Base-by-base conservation (phyloP, 1,140 invertebrate species). In the Ceratina japonica region DNA sequence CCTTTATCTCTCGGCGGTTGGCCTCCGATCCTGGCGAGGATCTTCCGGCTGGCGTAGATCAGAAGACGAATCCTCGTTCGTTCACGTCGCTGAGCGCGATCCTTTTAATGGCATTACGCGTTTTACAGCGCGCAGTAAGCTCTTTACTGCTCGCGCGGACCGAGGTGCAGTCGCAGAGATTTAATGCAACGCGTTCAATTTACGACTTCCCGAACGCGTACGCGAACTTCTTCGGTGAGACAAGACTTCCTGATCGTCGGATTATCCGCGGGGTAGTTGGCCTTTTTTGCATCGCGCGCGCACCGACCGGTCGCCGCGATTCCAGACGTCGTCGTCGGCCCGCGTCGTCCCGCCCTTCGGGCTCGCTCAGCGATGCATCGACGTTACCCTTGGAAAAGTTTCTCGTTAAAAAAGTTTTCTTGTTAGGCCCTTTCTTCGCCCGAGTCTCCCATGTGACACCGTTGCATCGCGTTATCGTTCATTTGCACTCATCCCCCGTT, bases 31-130 rank as follows among this genome's bases (percentile, higher is more conserved):
- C 37, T 44, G 37, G 37, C 37, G 37, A 7, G 37, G 37, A 44
- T 44, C 37, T 44, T 44, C 37, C 37, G 37, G 37, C 37, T 44
- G 37, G 37, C 5, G 49, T 13, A 22, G 75, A 72, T 78, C 59
- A 63, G 20, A 63, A 64, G 68, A 71, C 18, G 58, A 77, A 71
- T 71, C 58, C 75, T 63, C 58, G 56, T 51, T 27, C 37, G 7
- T 27, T 37, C 75, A 56, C 31, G 24, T 27, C 49, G 65, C 66
- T 37, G 71, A 81, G 72, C n/a, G 69, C 52, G 80, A 81, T 79
- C 68, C 62, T 78, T 79, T 86, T 84, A 86, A 86, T 82, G 76
- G 68, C 82, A 84, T 86, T 86, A 84, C 76, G 72, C 84, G 73
- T 86, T 84, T 78, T 18, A 44, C 37, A 80, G 75, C 27, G 44